Base-by-base conservation (phyloP, 2,888 invertebrate genomes). In the Abrostola triplasia region DNA sequence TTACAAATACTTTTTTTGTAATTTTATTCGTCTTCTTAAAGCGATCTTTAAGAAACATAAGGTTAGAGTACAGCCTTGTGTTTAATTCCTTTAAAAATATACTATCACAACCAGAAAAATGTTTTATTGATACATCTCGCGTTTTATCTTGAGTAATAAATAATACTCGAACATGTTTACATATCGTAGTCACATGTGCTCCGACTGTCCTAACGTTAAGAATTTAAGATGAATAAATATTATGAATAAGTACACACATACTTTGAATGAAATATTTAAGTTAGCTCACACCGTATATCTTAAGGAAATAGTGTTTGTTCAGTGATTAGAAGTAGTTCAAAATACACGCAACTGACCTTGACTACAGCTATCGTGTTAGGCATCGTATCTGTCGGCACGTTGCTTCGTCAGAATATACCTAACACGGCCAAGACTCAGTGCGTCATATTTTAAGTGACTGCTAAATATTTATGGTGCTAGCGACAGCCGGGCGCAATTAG, bases 401-500 rank as follows among this genome's bases (percentile, higher is more conserved):
- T 48, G 51, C 8, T 44, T 53, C 10, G 52, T 37, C 41, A 54
- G 42, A 61, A 37, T 41, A 12, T 61, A 70, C 49, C 48, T 62
- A 71, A 53, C 56, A 62, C 65, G 67, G 54, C 38, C 38, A 41
- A 38, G 47, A n/a, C 37, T 75, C 56, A 12, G 40, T 76, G 70
- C 71, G 59, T 75, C 75, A 76, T 64, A 69, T 55, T 80, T 64
- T 48, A 80, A 70, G 64, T 77, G 68, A 69, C 71, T 65, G 74
- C 76, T 77, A 78, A 80, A 75, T 83, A 84, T 83, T 84, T 79
- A 83, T 81, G 67, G 73, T 60, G 63, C 47, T 52, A 68, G 58
- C 65, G 76, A 73, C 77, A 79, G 76, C 67, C 71, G 73, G 59
- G 64, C 61, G 73, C 75, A 81, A 83, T 84, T 84, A 84, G 82